Evolutionary conservation across 2,888 invertebrate genomes (phyloP), one percentile per base, ranked within the genome.

Genomic region (Microdon myrmicae): DNA sequence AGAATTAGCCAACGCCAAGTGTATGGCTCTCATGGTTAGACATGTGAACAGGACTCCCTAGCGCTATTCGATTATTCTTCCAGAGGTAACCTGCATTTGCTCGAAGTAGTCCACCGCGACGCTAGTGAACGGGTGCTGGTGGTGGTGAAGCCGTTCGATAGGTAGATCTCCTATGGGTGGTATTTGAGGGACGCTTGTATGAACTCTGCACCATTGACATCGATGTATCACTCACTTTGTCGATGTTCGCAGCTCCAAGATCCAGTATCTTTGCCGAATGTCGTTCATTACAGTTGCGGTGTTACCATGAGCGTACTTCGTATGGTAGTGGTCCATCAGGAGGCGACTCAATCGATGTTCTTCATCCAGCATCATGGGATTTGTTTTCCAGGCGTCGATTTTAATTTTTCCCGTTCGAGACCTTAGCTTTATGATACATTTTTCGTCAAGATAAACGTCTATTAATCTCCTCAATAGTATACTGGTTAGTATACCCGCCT

Each of bases 31-130:
- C 3, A 43, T 22, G 1, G 49, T 54, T 4, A 49, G n/a, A 13
- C 38, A 66, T 2, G 43, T 58, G 20, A 64, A 64, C 6, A 64
- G 22, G 1, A 38, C 44, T 3, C 39, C 34, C 37, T 51, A 56
- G 2, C 56, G 23, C 26, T 64, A 64, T 10, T 58, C 67, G 20
- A 13, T 28, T 6, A 49, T 32, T 16, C 56, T 34, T n/a, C 47
- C 29, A 8, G 51, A 37, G 2, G 59, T 38, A 5, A 66, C 37
- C 2, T 20, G 14, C 6, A 60, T 20, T 1, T 60, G 53, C 8
- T 56, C 56, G 17, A 51, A 68, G 19, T 34, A 56, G 20, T 68
- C 68, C 8, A 68, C n/a, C n/a, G n/a, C n/a, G n/a, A n/a, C n/a
- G n/a, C n/a, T n/a, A n/a, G n/a, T n/a, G n/a, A 6, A 7, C 60